Evolutionary conservation across 2,888 invertebrate genomes (phyloP).

Genomic region (Psylliodes chrysocephalus): DNA sequence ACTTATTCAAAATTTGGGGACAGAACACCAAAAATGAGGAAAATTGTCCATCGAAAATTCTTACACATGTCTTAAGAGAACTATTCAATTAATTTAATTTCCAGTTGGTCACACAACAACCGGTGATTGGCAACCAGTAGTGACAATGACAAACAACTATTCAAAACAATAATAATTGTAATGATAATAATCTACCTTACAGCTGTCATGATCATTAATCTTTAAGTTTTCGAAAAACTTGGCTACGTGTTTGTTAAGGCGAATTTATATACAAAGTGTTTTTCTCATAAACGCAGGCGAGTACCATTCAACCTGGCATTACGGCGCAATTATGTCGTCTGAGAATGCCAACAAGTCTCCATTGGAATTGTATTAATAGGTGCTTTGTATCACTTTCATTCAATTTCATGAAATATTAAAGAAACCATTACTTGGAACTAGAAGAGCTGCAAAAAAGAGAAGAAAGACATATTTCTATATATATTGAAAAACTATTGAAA

Average conservation of each 20-base stretch:
- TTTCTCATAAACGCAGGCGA: not conserved
- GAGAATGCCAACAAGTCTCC: conserved; percentile 41
- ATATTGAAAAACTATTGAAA: too few relatives aligned
- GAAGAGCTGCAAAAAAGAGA: too few relatives aligned
- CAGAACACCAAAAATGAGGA: too few relatives aligned
- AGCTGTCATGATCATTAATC: not conserved
- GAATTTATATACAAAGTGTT: conserved; percentile 8
- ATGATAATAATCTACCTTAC: not conserved
- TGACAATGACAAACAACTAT: too few relatives aligned
- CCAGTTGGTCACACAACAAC: too few relatives aligned
- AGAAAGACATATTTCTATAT: too few relatives aligned
- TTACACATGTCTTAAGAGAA: too few relatives aligned
- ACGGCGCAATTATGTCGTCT: conserved; percentile 42
- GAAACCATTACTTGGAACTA: too few relatives aligned
- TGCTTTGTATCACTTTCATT: not conserved
- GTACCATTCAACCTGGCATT: conserved; percentile 11
- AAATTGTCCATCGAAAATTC: too few relatives aligned
- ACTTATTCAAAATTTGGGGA: too few relatives aligned
- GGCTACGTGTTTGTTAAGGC: not conserved
- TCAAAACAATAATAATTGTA: not conserved
- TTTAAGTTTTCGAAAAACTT: not conserved
- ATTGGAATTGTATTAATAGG: conserved; percentile 31
- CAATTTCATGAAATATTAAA: not conserved
- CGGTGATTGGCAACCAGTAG: too few relatives aligned
- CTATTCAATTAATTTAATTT: too few relatives aligned